These are phyloP conservation scores for Lepus townsendii DNA, from an alignment of 2,797 vertebrate genomes.

Conservation along the genomic window DNA sequence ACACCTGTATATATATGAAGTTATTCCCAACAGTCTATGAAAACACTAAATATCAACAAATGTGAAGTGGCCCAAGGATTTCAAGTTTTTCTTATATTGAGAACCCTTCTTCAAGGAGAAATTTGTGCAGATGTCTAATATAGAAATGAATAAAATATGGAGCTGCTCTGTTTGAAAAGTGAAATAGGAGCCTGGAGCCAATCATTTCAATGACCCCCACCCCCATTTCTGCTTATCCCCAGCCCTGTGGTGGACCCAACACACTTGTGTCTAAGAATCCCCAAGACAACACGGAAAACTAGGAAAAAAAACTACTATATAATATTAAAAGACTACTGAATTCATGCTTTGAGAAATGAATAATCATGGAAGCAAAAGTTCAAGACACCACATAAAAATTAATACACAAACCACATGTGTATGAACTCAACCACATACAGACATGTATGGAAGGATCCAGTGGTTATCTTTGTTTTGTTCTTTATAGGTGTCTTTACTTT, in stretches of 20 bases:
- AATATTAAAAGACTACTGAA: conserved; percentile 12
- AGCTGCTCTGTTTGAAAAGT: conserved; percentile 3
- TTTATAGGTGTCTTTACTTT: conserved; percentile 44
- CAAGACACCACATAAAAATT: conserved; percentile 44
- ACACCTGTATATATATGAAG: neutral
- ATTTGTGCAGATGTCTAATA: conserved; percentile 38
- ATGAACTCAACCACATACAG: conserved; percentile 37
- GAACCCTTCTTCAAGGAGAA: conserved; percentile 31
- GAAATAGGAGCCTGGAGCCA: neutral
- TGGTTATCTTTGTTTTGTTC: conserved; percentile 5
- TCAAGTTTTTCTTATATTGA: neutral
- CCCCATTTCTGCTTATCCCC: neutral
- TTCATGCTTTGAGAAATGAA: conserved; percentile 26
- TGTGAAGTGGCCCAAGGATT: neutral
- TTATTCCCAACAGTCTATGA: neutral
- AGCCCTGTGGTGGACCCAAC: neutral
- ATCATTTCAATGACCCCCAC: neutral
- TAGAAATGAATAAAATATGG: neutral
- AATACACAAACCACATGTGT: neutral
- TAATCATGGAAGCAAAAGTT: conserved; percentile 17
- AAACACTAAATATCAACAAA: conserved; percentile 29
- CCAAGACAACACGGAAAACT: neutral
- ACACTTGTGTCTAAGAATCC: neutral
- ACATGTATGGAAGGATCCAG: neutral
- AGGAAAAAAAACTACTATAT: neutral